phyloP scores from a whole-genome alignment of 2,888 invertebrate genomes.

The Parthenolecanium corni region DNA sequence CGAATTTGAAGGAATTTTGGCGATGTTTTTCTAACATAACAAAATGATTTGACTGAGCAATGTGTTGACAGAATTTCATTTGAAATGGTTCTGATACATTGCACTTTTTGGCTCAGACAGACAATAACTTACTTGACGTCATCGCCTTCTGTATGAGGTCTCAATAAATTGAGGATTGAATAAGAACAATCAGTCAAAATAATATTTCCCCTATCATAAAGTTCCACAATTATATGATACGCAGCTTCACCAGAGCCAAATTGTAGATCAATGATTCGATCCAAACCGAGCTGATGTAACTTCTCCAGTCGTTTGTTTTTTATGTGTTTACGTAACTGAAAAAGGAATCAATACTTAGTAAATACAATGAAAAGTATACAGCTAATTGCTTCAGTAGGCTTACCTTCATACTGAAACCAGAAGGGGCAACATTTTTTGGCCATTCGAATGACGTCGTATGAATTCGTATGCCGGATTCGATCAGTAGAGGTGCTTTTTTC shows the following conservation, averaged over 20 bases:
- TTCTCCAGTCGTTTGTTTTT: conserved; percentile 87
- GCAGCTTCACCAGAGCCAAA: conserved; percentile 90
- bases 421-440: conserved; percentile 93
- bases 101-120: too few relatives aligned
- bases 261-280: conserved; percentile 87
- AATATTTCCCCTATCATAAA: conserved; percentile 90
- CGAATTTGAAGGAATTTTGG: too few relatives aligned
- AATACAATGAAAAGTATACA: background rate
- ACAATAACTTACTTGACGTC: conserved; percentile 58
- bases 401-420: conserved; percentile 96
- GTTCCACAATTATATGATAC: conserved; percentile 86
- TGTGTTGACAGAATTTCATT: too few relatives aligned
- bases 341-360: conserved; percentile 31
- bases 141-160: conserved; percentile 85
- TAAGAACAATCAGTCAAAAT: conserved; percentile 82
- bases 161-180: conserved; percentile 80
- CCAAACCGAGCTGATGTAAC: conserved; percentile 75
- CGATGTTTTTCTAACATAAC: too few relatives aligned
- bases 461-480: conserved; percentile 89
- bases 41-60: too few relatives aligned
- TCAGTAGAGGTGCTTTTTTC: conserved; percentile 71
- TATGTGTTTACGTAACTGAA: conserved; percentile 84
- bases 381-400: background rate
- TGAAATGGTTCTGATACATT: too few relatives aligned
- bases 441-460: conserved; percentile 94